phyloP scores from a whole-genome alignment of 2,113 vertebrate species.

The Paramormyrops kingsleyae region DNA sequence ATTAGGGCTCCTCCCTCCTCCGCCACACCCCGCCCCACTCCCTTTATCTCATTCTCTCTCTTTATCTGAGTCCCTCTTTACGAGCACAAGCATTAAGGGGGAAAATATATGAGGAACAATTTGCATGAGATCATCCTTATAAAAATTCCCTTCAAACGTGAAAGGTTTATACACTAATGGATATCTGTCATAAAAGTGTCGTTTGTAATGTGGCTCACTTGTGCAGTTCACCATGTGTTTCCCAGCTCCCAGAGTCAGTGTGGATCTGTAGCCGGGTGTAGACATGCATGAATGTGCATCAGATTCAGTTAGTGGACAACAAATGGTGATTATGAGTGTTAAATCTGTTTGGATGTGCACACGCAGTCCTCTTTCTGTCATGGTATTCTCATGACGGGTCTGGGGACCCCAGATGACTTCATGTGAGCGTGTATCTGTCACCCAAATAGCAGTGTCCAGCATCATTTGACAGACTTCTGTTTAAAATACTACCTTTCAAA shows the following conservation, averaged over 20 bases:
- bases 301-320: not conserved
- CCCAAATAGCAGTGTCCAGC: not conserved
- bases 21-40: not conserved
- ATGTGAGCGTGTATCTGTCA: not conserved
- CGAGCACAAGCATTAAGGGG: slow-evolving; percentile 30
- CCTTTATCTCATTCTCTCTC: not conserved
- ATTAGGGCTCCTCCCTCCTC: not conserved
- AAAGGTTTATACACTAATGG: slow-evolving; percentile 23
- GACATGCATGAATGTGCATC: not conserved
- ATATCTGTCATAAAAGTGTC: slow-evolving; percentile 21
- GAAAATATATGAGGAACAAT: slow-evolving; percentile 30
- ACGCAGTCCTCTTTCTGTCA: not conserved
- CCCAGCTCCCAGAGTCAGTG: slow-evolving; percentile 5
- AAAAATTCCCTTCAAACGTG: slow-evolving; percentile 15
- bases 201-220: slow-evolving; percentile 20
- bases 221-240: slow-evolving; percentile 19
- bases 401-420: not conserved
- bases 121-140: slow-evolving; percentile 35
- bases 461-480: not conserved
- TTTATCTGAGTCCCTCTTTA: slow-evolving; percentile 13
- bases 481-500: not conserved
- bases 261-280: not conserved
- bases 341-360: not conserved
- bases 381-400: not conserved
- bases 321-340: not conserved